Evolutionary conservation across 1,140 invertebrate genomes (phyloP).

Genomic region (Lepidurus packardi): DNA sequence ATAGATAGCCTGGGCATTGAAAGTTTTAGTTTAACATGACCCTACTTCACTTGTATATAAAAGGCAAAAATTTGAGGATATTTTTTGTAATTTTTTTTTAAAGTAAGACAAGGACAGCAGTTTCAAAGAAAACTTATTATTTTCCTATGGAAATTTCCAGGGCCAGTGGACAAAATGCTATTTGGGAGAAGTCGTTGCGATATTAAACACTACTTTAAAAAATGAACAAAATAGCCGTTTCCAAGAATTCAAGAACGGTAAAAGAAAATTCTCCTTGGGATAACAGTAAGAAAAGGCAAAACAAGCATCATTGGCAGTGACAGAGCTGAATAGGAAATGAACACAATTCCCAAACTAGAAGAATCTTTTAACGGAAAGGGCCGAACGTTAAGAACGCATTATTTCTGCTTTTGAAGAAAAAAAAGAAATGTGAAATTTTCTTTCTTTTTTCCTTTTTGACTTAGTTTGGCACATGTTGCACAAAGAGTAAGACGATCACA

Average conservation of each 20-base stretch:
- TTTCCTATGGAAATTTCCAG: conserved; percentile 3
- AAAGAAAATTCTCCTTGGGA: not conserved
- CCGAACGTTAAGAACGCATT: not conserved
- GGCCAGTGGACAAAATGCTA: conserved; percentile 3
- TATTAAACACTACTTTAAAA: not conserved
- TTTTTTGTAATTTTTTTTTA: not conserved
- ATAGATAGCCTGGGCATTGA: no score
- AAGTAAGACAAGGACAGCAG: not conserved
- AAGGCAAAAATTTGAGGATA: not conserved
- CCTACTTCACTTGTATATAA: no score
- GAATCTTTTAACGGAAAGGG: not conserved
- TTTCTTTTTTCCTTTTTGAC: not conserved
- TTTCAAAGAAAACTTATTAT: conserved; percentile 17
- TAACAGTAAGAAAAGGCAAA: not conserved
- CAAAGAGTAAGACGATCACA: conserved; percentile 19
- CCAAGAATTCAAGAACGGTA: not conserved
- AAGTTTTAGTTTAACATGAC: no score
- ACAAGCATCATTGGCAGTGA: conserved; percentile 14
- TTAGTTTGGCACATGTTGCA: conserved; percentile 19
- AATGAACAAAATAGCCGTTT: not conserved
- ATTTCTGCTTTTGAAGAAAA: no score
- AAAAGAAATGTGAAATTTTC: no score
- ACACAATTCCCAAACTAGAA: not conserved
- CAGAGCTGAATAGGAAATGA: not conserved
- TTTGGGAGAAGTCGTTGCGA: not conserved